Percentiles rank a stretch among this genome's conserved stretches.
Conservation (phyloP, 2,113 vertebrate genomes). For the Bos taurus region DNA sequence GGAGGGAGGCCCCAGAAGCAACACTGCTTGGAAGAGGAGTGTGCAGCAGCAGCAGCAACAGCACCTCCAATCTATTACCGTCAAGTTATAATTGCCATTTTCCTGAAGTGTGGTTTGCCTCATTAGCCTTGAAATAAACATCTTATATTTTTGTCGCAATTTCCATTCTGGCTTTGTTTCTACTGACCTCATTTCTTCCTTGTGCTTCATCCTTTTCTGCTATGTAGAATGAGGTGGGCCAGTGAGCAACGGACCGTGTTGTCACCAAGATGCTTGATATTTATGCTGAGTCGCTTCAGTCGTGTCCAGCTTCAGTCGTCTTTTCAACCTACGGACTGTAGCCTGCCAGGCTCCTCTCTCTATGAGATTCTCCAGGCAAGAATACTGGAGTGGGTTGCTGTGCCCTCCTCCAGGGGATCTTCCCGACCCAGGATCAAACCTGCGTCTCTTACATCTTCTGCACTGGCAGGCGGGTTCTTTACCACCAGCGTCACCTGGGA, state of each 20-base stretch:
- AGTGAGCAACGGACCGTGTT: accelerated
- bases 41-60: neutral
- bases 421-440: neutral
- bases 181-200: neutral
- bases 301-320: neutral
- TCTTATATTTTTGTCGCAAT: neutral
- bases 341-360: neutral
- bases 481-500: neutral
- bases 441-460: neutral
- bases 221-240: neutral
- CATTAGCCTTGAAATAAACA: conserved; percentile 37
- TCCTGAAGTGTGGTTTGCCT: conserved; percentile 7
- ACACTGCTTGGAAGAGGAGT: neutral
- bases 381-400: neutral
- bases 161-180: neutral
- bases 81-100: conserved; percentile 12
- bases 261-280: neutral
- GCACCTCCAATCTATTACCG: neutral
- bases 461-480: neutral
- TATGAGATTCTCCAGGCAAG: neutral
- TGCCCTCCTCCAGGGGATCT: neutral
- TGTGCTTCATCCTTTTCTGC: neutral
- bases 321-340: neutral
- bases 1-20: neutral
- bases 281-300: neutral